Evolutionary conservation across 2,888 invertebrate species (phyloP).

Genomic region (Drosophila meridiana): DNA sequence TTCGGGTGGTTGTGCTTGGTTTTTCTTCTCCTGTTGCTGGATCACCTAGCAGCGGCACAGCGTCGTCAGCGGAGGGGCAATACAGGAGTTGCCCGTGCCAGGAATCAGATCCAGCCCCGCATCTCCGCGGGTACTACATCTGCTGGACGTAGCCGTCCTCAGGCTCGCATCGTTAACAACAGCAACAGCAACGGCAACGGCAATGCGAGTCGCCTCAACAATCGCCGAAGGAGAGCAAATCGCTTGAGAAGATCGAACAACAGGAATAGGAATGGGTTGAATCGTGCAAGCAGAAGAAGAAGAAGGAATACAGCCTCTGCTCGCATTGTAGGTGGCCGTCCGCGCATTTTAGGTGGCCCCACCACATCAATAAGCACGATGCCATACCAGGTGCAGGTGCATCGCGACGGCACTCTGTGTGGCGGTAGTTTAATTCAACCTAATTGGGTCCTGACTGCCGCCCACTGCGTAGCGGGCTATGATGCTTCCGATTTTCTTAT

Average conservation of each 20-base stretch:
- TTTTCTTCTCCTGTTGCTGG: conserved; percentile 45
- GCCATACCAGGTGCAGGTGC: conserved; percentile 51
- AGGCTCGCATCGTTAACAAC: conserved; percentile 12
- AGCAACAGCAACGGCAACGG: background rate
- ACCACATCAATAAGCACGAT: conserved; percentile 15
- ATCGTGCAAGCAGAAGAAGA: background rate
- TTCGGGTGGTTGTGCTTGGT: conserved; percentile 52
- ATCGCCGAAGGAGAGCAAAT: background rate
- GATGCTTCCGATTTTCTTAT: conserved; percentile 32
- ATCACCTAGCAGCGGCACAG: conserved; percentile 21
- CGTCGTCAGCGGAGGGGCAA: background rate
- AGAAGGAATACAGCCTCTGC: background rate
- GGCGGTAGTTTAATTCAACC: conserved; percentile 61
- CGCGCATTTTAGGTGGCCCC: conserved; percentile 54
- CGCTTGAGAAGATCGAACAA: background rate
- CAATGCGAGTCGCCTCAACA: conserved; percentile 1
- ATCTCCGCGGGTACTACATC: background rate
- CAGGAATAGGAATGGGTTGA: background rate
- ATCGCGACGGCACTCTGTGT: conserved; percentile 45
- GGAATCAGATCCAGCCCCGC: conserved; percentile 4
- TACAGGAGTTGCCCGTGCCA: background rate
- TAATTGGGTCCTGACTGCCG: conserved; percentile 68
- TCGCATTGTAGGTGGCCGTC: conserved; percentile 21
- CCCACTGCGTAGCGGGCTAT: conserved; percentile 56
- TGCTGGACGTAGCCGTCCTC: background rate